Evolutionary conservation across 2,797 vertebrate genomes (phyloP), one percentile per base, ranked within the genome.

Genomic region (Phoxinus dragarum): DNA sequence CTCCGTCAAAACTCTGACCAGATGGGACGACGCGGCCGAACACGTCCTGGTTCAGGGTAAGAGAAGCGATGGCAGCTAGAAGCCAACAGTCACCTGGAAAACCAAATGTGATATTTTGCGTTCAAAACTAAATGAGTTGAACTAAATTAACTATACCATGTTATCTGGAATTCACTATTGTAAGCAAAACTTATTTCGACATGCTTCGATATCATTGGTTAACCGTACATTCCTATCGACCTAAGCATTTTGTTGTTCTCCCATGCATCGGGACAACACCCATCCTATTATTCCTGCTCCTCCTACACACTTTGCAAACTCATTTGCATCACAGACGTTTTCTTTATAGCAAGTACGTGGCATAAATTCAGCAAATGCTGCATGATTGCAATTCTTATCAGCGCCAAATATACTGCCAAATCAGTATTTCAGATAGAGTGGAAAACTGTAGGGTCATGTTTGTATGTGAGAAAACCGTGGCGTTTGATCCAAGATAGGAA

Each of bases 41-140:
- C 73, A 98, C 84, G 77, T 97, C 94, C 84, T 96, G 93, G 78
- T 97, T 96, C 89, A 98, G 86, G 4, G 97, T 98, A 87, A 98
- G 94, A 73, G 96, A 98, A 16, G 97, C 96, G 1, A 97, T 96
- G 89, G 97, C 97, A 0, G 97, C 97, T 90, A 98, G 91, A 64
- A 98, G 93, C 97, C 97, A 98, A 91, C 97, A 98, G 93, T 98
- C 97, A 72, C 97, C 86, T 87, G 12, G 0, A 5, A 44, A 74
- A 76, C 34, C 34, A 42, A 2, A 21, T 49, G 56, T 54, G 6
- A 16, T 10, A 40, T 12, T 17, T n/a, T 66, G 56, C 5, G 5
- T 21, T 49, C 5, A 75, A 64, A 61, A 27, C 27, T 74, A 74
- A 6, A 54, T 54, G 4, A 27, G 6, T 11, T 56, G 12, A 56